Conservation (phyloP, 2,113 vertebrate genomes). For the Anoura caudifer region DNA sequence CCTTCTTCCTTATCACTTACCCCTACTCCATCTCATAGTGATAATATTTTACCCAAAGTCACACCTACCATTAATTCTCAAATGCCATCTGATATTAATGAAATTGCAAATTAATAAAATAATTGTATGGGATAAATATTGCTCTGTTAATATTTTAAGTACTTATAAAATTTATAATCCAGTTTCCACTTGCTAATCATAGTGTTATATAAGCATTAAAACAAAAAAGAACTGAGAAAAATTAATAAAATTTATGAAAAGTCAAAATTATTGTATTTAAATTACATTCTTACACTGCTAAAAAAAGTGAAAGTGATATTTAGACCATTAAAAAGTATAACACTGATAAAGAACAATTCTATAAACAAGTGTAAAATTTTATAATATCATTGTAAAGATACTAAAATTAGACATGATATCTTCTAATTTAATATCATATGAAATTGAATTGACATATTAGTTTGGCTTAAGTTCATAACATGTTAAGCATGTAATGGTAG, state of each 20-base stretch:
- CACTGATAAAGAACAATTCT: not conserved
- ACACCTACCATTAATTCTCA: not conserved
- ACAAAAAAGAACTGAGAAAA: not conserved
- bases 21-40: no score
- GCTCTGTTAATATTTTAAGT: not conserved
- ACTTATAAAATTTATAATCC: not conserved
- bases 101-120: slow-evolving; percentile 23
- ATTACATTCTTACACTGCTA: not conserved
- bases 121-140: not conserved
- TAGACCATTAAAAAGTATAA: not conserved
- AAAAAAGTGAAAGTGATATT: slow-evolving; percentile 8
- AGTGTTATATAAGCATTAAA: not conserved
- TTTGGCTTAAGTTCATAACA: not conserved
- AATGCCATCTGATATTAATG: not conserved
- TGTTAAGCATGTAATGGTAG: not conserved
- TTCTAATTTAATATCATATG: not conserved
- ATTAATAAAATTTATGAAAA: slow-evolving; percentile 15
- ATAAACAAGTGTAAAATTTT: slow-evolving; percentile 24
- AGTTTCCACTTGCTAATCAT: not conserved
- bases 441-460: not conserved
- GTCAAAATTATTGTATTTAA: slow-evolving; percentile 23
- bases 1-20: no score
- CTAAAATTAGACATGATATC: not conserved
- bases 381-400: not conserved
- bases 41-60: not conserved